Base-by-base conservation (phyloP, 2,888 invertebrate species). In the Drosophila cracens region DNA sequence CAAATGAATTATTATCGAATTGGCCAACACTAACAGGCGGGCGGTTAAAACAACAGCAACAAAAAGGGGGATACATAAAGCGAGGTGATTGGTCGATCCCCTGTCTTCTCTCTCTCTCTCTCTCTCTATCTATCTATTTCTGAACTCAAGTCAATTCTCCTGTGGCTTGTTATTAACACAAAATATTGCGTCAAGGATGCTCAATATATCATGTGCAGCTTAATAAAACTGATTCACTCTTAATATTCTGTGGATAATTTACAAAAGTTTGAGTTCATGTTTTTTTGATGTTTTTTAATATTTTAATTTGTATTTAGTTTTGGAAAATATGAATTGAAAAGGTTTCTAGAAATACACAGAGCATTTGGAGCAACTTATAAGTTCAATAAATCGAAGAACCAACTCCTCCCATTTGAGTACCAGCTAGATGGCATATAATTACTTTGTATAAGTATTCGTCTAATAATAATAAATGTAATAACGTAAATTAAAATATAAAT, bases 1-100 rank as follows among this genome's bases (percentile, higher is more conserved):
- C 38, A 67, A 57, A 90, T 87, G 90, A 87, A 82, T 87, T 90
- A 87, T 89, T 77, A 84, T 75, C 70, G 71, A 80, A 88, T 88
- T 83, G 87, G 53, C 51, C 56, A 58, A 36, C 16, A 53, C 27
- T 64, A 34, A 53, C 53, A 3, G 27, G 38, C 60, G 53, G 18
- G 54, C 34, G 18, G 48, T 46, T 16, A 25, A 46, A 8, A 8
- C 25, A 46, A 8, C 16, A 46, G 1, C 46, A 46, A 16, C 46
- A 8, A 16, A 25, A 7, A 46, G 8, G 46, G 25, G 46, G 25
- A 8, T 25, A 46, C 25, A 8, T 8, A 25, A 7, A 16, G 25
- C 16, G 25, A 46, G 46, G 52, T 61, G 46, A 81, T 81, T 81
- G 63, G 67, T 76, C 16, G 25, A 46, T 46, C 16, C 46, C 25